Evolutionary conservation across 92 coral and sea anemone genomes (phyloP).

Genomic region (Anthopleura xanthogrammica): DNA sequence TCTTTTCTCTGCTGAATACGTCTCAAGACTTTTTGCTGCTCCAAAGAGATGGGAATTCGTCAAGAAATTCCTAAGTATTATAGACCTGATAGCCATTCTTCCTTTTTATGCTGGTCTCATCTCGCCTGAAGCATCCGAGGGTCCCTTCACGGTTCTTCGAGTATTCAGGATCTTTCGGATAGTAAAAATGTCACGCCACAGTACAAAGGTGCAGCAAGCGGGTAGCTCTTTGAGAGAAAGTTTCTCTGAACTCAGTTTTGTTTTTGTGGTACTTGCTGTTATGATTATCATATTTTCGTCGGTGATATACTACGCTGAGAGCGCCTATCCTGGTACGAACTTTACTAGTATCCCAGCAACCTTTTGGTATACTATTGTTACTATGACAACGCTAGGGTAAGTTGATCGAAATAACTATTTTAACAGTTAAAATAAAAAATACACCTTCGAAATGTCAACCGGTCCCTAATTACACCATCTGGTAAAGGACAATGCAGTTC

Average conservation of each 20-base stretch:
- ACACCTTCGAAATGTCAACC: not conserved
- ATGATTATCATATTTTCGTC: constrained; percentile 85
- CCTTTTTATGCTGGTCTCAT: constrained; percentile 87
- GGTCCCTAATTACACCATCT: not conserved
- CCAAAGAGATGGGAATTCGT: constrained; percentile 81
- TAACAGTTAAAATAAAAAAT: not conserved
- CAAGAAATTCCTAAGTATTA: constrained; percentile 83
- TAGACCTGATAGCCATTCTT: constrained; percentile 90
- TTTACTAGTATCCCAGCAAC: constrained; percentile 86
- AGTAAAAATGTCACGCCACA: constrained; percentile 91
- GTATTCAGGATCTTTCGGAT: constrained; percentile 93
- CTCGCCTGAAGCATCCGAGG: constrained; percentile 63
- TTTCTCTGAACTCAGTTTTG: constrained; percentile 82
- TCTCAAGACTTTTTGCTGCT: constrained; percentile 70
- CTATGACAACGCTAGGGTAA: constrained; percentile 99
- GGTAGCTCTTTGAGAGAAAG: constrained; percentile 84
- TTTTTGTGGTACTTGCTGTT: constrained; percentile 74
- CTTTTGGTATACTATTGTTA: constrained; percentile 98
- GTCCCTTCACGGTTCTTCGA: constrained; percentile 85
- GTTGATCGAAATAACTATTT: constrained; percentile 2
- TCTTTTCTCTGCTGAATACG: constrained; percentile 77
- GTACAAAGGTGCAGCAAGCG: constrained; percentile 84
- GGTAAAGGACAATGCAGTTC: too few species aligned
- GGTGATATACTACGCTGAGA: constrained; percentile 89
- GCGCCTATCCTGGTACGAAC: constrained; percentile 50